A percentile compares a stretch with the other conserved stretches of the same genome.
These are phyloP conservation scores for Phalacrocorax brasilianus DNA, from an alignment of 2,113 vertebrate genomes.

Conservation along the genomic window DNA sequence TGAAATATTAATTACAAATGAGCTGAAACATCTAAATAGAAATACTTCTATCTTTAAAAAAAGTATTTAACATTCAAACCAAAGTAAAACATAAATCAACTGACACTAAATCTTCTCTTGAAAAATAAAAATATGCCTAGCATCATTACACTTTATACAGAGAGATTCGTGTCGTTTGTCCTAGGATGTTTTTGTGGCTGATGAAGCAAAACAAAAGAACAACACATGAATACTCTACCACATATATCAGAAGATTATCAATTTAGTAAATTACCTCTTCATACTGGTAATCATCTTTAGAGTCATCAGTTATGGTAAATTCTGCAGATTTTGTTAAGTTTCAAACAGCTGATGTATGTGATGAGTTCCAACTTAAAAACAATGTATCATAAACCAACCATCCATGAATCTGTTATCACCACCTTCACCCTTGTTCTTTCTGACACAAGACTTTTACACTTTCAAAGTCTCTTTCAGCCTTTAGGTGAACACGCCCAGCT, in stretches of 20 bases:
- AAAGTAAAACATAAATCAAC: background rate
- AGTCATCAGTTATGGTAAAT: slow-evolving; percentile 65
- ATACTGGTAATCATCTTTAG: slow-evolving; percentile 77
- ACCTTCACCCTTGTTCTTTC: background rate
- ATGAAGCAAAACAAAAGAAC: background rate
- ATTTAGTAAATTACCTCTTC: slow-evolving; percentile 76
- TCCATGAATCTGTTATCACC: background rate
- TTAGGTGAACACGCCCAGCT: background rate
- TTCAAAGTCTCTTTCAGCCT: background rate
- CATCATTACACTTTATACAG: background rate
- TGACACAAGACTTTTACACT: background rate
- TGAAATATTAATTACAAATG: background rate
- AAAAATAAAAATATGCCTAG: background rate
- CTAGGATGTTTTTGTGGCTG: background rate
- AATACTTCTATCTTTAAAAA: background rate
- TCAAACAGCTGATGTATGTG: slow-evolving; percentile 5
- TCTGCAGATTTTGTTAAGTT: slow-evolving; percentile 72
- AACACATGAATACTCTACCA: background rate
- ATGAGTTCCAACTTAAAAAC: background rate
- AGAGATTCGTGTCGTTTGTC: background rate
- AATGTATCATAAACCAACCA: background rate
- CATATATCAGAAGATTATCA: background rate
- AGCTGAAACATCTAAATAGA: background rate
- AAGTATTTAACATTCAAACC: background rate
- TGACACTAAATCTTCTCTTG: background rate